Percentiles rank a stretch among this genome's conserved stretches.
phyloP scores from a whole-genome alignment of 92 coral and sea anemone genomes.

The Epizoanthus scotinus region DNA sequence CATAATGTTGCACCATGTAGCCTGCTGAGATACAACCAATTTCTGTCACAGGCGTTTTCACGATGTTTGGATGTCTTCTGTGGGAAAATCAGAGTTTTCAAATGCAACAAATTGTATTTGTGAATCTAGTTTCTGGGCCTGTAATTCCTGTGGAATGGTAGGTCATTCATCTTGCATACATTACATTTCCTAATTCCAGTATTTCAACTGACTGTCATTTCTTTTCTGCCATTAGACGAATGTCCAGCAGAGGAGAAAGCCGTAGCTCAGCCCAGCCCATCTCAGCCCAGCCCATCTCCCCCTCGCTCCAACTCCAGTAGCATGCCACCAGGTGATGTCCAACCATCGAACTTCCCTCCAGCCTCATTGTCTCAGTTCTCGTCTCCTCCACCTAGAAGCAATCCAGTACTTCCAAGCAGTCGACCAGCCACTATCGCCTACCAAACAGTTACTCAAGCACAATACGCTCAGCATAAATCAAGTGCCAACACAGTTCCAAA shows the following conservation, averaged over 20 bases:
- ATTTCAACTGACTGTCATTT: not conserved
- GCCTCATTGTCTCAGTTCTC: not conserved
- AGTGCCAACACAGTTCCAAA: slow-evolving; percentile 40
- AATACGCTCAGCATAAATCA: slow-evolving; percentile 1
- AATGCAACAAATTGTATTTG: too few species aligned
- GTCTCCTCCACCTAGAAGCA: not conserved
- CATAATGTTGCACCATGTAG: too few species aligned
- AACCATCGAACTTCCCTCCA: not conserved
- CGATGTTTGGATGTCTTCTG: too few species aligned
- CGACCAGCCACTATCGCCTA: not conserved
- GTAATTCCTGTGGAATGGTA: too few species aligned
- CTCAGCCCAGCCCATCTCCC: not conserved
- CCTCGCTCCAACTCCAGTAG: too few species aligned
- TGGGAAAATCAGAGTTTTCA: too few species aligned
- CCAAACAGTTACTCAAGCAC: not conserved
- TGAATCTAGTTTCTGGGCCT: too few species aligned
- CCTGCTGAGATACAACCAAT: too few species aligned
- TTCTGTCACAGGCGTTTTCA: too few species aligned
- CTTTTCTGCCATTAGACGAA: slow-evolving; percentile 9
- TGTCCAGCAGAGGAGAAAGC: slow-evolving; percentile 11
- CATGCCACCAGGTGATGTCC: not conserved
- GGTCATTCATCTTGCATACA: too few species aligned
- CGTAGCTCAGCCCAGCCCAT: not conserved
- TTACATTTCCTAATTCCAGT: not conserved
- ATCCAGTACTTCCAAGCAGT: not conserved